Percentiles rank a stretch among this genome's conserved stretches.
Conservation (phyloP, 2,113 vertebrate species). For the Myotis yumanensis region DNA sequence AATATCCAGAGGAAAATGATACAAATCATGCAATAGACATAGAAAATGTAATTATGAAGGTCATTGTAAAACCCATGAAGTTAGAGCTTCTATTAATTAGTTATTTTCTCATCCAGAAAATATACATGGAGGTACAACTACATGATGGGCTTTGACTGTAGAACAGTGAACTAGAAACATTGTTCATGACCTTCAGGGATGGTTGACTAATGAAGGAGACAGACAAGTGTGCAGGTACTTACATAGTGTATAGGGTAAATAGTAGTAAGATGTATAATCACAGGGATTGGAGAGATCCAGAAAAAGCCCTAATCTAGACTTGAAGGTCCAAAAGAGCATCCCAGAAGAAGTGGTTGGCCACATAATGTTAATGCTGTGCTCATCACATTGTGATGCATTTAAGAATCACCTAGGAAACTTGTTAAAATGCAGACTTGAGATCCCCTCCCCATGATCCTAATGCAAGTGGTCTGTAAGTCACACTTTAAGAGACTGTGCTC, state of each 20-base stretch:
- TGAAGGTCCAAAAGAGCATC: neutral
- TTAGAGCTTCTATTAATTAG: neutral
- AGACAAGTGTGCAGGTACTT: neutral
- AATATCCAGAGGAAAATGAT: neutral
- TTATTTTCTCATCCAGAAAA: neutral
- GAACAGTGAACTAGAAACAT: neutral
- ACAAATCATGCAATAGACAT: neutral
- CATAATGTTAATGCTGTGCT: rapidly evolving
- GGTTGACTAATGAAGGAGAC: neutral
- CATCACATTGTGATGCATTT: neutral
- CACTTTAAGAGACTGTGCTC: neutral
- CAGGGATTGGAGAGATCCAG: neutral
- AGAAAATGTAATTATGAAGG: neutral
- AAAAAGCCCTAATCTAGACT: neutral
- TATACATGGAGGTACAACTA: neutral
- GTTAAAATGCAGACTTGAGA: neutral
- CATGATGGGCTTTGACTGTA: no score
- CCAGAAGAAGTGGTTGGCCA: neutral
- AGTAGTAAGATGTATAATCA: neutral
- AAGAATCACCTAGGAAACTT: neutral
- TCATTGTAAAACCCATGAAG: neutral
- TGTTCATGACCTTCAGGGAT: neutral
- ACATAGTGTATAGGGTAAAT: rapidly evolving
- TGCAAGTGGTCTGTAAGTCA: neutral
- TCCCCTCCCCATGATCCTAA: neutral